Conservation (phyloP, 2,113 vertebrate species). For the Herpailurus yagouaroundi region DNA sequence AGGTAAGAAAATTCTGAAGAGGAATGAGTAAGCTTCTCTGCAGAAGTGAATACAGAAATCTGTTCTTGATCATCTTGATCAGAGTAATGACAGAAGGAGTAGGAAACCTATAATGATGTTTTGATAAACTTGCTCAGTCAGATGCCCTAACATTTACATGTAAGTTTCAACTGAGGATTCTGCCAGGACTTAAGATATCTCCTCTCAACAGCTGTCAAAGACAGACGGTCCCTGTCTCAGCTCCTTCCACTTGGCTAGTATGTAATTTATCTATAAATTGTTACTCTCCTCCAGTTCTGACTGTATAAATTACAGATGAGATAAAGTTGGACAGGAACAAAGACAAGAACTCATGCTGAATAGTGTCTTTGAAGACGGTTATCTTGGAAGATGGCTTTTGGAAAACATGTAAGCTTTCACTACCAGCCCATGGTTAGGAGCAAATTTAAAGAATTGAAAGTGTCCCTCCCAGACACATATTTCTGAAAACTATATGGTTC, state of each 20-base stretch:
- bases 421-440: not conserved
- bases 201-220: conserved; percentile 45
- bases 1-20: conserved; percentile 64
- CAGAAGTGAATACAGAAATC: conserved; percentile 69
- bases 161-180: conserved; percentile 55
- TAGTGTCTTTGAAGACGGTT: not conserved
- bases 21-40: conserved; percentile 68
- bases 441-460: not conserved
- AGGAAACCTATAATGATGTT: conserved; percentile 69
- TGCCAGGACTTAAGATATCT: not conserved
- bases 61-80: conserved; percentile 67
- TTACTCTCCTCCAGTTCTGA: conserved; percentile 25
- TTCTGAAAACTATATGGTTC: conserved; percentile 58
- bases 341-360: conserved; percentile 4
- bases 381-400: conserved; percentile 27
- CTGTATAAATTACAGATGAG: conserved; percentile 45
- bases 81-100: conserved; percentile 64
- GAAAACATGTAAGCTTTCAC: conserved; percentile 36
- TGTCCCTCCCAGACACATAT: conserved; percentile 11
- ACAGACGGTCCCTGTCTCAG: not conserved
- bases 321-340: conserved; percentile 46
- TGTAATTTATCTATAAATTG: conserved; percentile 30
- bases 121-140: conserved; percentile 72
- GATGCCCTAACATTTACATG: conserved; percentile 73
- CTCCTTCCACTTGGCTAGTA: conserved; percentile 6